Evolutionary conservation across 2,888 invertebrate genomes (phyloP), one percentile per base, ranked within the genome.

Genomic region (Dascillus cervinus): DNA sequence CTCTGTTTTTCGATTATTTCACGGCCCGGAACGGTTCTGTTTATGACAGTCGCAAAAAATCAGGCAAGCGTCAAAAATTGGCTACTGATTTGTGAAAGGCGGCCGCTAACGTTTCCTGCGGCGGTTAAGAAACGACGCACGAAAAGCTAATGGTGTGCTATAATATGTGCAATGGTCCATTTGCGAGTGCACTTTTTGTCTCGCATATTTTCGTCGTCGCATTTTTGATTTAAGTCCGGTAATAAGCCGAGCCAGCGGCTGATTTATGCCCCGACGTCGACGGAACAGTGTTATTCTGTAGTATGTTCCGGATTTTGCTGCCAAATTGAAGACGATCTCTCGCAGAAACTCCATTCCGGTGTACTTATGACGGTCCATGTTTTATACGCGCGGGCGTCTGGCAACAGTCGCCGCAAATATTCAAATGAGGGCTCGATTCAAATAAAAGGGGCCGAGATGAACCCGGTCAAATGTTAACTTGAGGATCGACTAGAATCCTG

Each of bases 251-350:
- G 21, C 31, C 19, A 32, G 39, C 34, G 42, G 44, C 43, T 46
- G 49, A 52, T 52, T 53, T 52, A 53, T 53, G 43, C 47, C 41
- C 37, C 44, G 41, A 43, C 47, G 51, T 50, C 55, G 46, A 30
- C 46, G 39, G 39, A 33, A 40, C 46, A 45, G 47, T 47, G 42
- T 39, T 43, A 39, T 37, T 35, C 39, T 43, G 34, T 39, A 39
- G 43, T 43, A 37, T 43, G 35, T 39, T 39, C 43, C 39, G 39
- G 43, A 43, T 43, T 43, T 60, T 58, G 60, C 58, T 60, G 61
- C 62, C 63, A 62, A 64, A 64, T 64, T 62, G 62, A 59, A 62
- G 63, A 62, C 60, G 60, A 64, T 62, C 60, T 59, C 60, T 59
- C 54, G 56, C 56, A 59, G 60, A 62, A 60, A 60, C 57, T 59